phyloP scores from a whole-genome alignment of 2,797 vertebrate species.

The Allobates femoralis region DNA sequence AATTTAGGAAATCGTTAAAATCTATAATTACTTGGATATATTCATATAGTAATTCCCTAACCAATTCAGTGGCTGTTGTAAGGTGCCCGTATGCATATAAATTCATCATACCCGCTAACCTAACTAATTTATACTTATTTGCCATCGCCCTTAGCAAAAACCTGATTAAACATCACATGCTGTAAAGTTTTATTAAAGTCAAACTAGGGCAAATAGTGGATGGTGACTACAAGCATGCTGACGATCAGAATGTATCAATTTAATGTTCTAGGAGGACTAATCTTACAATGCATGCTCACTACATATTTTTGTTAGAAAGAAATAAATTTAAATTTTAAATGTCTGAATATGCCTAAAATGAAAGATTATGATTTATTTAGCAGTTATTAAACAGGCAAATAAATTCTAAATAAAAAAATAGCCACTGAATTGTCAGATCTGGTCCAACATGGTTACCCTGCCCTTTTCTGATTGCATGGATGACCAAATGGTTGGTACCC shows the following conservation, averaged over 20 bases:
- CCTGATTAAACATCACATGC: conserved; percentile 75
- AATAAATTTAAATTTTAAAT: conserved; percentile 67
- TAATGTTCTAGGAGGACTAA: conserved; percentile 73
- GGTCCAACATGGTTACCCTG: neutral
- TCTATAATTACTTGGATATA: conserved; percentile 85
- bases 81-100: conserved; percentile 82
- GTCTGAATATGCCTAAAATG: conserved; percentile 65
- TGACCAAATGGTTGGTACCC: neutral
- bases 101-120: conserved; percentile 78
- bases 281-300: conserved; percentile 80
- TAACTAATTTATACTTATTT: conserved; percentile 77
- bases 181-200: conserved; percentile 77
- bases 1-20: conserved; percentile 85
- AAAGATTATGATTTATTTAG: conserved; percentile 33
- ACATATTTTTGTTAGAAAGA: conserved; percentile 71
- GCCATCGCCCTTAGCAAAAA: conserved; percentile 74
- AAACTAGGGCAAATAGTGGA: conserved; percentile 74
- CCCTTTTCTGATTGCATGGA: neutral
- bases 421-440: neutral
- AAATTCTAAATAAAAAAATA: neutral
- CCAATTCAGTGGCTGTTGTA: conserved; percentile 70
- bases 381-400: conserved; percentile 2
- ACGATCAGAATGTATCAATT: conserved; percentile 77
- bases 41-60: conserved; percentile 85
- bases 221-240: conserved; percentile 73